Conservation (phyloP, 2,888 invertebrate species). For the Mesochorus sp. region DNA sequence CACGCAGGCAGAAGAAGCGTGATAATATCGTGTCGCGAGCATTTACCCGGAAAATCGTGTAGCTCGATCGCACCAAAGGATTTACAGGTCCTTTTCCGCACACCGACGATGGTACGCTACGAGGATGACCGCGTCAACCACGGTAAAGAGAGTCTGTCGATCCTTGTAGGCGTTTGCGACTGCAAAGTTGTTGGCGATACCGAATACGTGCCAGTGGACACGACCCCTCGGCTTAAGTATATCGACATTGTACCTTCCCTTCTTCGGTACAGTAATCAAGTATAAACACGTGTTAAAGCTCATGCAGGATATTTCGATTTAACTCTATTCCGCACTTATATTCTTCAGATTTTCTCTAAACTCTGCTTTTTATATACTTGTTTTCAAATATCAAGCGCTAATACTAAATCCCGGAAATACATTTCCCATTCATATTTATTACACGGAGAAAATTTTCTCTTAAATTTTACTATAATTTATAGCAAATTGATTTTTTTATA, state of each 20-base stretch:
- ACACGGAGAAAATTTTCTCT: too few relatives aligned
- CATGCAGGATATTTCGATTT: constrained; percentile 25
- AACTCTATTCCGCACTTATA: background rate
- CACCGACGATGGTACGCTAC: constrained; percentile 35
- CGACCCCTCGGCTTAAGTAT: constrained; percentile 69
- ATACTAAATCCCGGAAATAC: too few relatives aligned
- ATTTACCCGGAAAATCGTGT: constrained; percentile 66
- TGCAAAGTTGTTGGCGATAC: constrained; percentile 42
- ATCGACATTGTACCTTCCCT: constrained; percentile 49
- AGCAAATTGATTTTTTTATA: too few relatives aligned
- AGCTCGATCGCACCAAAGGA: constrained; percentile 63
- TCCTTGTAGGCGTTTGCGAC: constrained; percentile 49
- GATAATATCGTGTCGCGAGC: constrained; percentile 51
- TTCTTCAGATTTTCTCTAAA: constrained; percentile 12
- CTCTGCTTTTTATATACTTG: constrained; percentile 1
- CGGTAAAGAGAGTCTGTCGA: constrained; percentile 48
- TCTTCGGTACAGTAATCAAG: constrained; percentile 25
- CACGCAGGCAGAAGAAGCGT: constrained; percentile 36
- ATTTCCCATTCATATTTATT: too few relatives aligned
- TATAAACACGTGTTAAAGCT: constrained; percentile 43
- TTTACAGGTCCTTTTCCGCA: constrained; percentile 61
- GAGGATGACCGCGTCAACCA: background rate
- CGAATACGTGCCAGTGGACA: constrained; percentile 69
- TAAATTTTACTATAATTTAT: too few relatives aligned
- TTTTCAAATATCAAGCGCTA: background rate